Evolutionary conservation across 2,113 vertebrate genomes (phyloP).

Genomic region (Cranoglanis bouderius): DNA sequence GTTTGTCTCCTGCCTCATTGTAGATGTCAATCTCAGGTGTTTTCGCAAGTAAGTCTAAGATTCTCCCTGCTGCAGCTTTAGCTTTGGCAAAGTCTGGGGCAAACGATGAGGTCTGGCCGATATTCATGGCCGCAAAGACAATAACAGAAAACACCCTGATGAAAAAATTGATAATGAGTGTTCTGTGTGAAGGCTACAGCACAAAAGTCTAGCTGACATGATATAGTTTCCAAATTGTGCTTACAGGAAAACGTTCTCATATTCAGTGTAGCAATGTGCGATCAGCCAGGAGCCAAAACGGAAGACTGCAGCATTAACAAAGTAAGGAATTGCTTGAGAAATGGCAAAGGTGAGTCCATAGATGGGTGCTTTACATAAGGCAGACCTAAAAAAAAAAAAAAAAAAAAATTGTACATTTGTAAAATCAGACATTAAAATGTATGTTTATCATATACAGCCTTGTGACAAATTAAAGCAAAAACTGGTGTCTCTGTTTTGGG

Average conservation of each 20-base stretch:
- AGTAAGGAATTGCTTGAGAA: slow-evolving; percentile 81
- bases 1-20: slow-evolving; percentile 73
- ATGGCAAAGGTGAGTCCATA: slow-evolving; percentile 80
- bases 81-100: slow-evolving; percentile 85
- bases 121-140: slow-evolving; percentile 80
- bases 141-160: slow-evolving; percentile 79
- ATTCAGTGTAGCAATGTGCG: slow-evolving; percentile 66
- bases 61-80: slow-evolving; percentile 77
- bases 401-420: slow-evolving; percentile 16
- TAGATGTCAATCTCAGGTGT: slow-evolving; percentile 80
- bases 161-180: background rate
- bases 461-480: background rate
- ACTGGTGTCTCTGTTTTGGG: background rate
- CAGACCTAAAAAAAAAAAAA: slow-evolving; percentile 71
- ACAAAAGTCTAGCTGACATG: background rate
- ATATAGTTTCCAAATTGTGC: slow-evolving; percentile 54
- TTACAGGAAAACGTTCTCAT: slow-evolving; percentile 77
- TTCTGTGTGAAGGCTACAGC: background rate
- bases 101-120: slow-evolving; percentile 81
- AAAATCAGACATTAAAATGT: background rate
- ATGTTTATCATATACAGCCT: background rate
- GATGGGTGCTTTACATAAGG: slow-evolving; percentile 78
- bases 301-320: slow-evolving; percentile 81
- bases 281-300: slow-evolving; percentile 84
- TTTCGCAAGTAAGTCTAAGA: slow-evolving; percentile 75